These are phyloP conservation scores for Oenanthe melanoleuca DNA, from an alignment of 2,113 vertebrate species.

Conservation along the genomic window DNA sequence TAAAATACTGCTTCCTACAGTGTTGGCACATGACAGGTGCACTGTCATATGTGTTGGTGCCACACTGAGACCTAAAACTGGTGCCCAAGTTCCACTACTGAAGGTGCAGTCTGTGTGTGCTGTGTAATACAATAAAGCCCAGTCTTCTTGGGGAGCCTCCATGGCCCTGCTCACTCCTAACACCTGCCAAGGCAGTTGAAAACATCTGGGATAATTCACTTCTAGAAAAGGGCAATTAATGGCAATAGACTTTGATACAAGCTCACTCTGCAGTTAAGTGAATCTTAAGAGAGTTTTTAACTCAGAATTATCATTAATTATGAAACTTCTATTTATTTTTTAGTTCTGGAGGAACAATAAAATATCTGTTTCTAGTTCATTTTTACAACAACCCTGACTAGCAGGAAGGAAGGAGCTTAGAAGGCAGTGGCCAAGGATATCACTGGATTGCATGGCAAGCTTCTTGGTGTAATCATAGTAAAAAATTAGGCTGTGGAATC, in stretches of 20 bases:
- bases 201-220: not conserved
- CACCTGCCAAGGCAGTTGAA: conserved; percentile 43
- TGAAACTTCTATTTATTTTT: not conserved
- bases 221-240: not conserved
- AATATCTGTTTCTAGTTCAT: not conserved
- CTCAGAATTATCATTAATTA: not conserved
- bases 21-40: not conserved
- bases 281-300: not conserved
- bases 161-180: conserved; percentile 64
- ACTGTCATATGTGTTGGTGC: fast-evolving
- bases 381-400: not conserved
- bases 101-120: not conserved
- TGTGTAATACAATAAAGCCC: conserved; percentile 54
- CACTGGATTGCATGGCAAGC: not conserved
- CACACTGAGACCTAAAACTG: not conserved
- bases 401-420: not conserved
- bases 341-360: not conserved
- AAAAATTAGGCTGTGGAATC: not conserved
- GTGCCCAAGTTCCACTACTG: not conserved
- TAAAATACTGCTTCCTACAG: fast-evolving
- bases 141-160: conserved; percentile 61
- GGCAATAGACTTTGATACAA: not conserved
- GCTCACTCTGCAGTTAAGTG: not conserved
- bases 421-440: not conserved
- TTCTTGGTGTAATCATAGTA: not conserved